phyloP scores from a whole-genome alignment of 2,113 vertebrate species.

The human region DNA sequence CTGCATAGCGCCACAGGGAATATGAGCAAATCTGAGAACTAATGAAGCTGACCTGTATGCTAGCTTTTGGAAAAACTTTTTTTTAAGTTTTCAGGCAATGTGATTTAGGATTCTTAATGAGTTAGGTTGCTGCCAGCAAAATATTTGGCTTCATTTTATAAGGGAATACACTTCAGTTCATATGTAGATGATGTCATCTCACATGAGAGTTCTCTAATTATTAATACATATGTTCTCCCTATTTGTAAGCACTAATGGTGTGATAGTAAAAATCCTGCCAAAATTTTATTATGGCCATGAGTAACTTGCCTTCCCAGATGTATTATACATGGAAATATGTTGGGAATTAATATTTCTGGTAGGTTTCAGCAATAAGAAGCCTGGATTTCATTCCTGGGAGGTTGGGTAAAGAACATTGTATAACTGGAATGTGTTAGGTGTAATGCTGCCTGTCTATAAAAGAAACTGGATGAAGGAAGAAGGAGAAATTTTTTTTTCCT shows the following conservation, averaged over 20 bases:
- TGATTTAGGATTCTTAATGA: conserved; percentile 23
- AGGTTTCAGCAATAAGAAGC: conserved; percentile 23
- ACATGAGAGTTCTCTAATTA: conserved; percentile 51
- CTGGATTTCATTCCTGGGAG: background rate
- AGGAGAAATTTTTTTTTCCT: background rate
- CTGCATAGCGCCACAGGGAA: background rate
- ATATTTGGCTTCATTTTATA: conserved; percentile 40
- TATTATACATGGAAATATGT: background rate
- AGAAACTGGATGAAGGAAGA: background rate
- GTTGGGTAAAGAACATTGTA: background rate
- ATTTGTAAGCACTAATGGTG: conserved; percentile 32
- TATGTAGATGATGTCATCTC: conserved; percentile 55
- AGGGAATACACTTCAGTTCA: background rate
- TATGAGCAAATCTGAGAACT: background rate
- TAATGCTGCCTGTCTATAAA: background rate
- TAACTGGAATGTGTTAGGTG: background rate
- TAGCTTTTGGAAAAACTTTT: background rate
- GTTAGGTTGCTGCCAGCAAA: conserved; percentile 22
- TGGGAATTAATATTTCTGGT: conserved; percentile 36
- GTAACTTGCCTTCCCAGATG: conserved; percentile 25
- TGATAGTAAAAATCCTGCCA: conserved; percentile 45
- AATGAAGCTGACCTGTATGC: background rate
- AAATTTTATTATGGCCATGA: conserved; percentile 34
- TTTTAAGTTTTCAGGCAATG: background rate
- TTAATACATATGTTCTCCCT: conserved; percentile 42